Evolutionary conservation across 1,140 invertebrate genomes (phyloP).

Genomic region (Eciton burchellii): DNA sequence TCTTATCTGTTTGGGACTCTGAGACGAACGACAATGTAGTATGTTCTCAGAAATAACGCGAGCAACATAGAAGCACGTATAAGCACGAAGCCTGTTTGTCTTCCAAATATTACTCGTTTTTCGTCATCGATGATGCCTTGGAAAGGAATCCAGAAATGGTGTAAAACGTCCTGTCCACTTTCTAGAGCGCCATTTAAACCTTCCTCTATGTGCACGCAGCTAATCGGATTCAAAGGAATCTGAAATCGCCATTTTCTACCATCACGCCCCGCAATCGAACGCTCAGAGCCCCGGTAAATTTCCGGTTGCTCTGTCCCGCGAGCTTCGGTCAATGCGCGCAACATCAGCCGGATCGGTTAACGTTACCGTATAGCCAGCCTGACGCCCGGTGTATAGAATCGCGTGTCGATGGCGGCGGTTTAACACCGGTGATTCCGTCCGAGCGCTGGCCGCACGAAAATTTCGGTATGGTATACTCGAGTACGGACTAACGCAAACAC

Average conservation of each 20-base stretch:
- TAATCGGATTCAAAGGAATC: neutral
- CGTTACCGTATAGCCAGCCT: neutral
- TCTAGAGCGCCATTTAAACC: no score
- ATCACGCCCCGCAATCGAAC: neutral
- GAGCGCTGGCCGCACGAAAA: constrained; percentile 41
- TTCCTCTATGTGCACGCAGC: neutral
- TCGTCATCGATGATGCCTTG: no score
- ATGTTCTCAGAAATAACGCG: neutral
- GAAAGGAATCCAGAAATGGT: no score
- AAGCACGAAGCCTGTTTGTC: no score
- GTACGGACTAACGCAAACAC: constrained; percentile 17
- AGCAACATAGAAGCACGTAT: neutral
- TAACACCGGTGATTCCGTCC: constrained; percentile 45
- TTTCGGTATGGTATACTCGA: constrained; percentile 16
- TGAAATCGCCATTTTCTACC: neutral
- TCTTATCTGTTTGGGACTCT: neutral
- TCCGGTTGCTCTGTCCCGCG: constrained; percentile 14
- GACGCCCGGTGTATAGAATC: constrained; percentile 16
- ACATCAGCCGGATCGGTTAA: constrained; percentile 44
- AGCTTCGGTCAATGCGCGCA: neutral
- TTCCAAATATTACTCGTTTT: no score
- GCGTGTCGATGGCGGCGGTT: constrained; percentile 46
- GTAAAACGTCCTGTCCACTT: no score
- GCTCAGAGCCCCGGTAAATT: constrained; percentile 15
- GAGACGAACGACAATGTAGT: neutral